Evolutionary conservation across 2,797 vertebrate species (phyloP).

Genomic region (Betta splendens): DNA sequence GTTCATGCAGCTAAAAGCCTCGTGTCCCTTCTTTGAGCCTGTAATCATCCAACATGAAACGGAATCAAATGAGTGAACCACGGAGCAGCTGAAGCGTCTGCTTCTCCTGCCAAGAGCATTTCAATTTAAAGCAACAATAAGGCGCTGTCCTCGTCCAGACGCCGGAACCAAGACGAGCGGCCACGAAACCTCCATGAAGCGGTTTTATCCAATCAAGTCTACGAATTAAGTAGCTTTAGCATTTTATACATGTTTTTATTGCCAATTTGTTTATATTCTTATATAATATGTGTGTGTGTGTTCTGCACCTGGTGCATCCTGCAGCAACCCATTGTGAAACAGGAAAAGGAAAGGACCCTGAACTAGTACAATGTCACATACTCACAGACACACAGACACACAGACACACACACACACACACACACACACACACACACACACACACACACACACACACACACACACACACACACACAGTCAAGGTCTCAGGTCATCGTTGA

Average conservation of each 20-base stretch:
- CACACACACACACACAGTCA: conserved; percentile 31
- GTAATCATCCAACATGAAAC: conserved; percentile 45
- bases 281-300: conserved; percentile 11
- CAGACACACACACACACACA: neutral
- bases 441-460: conserved; percentile 13
- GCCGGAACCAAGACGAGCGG: neutral
- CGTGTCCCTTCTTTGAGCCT: conserved; percentile 32
- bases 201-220: no score
- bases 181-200: neutral
- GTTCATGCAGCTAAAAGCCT: conserved; percentile 36
- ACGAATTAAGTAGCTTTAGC: no score
- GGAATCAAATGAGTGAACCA: conserved; percentile 3
- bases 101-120: conserved; percentile 18
- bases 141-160: conserved; percentile 7
- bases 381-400: no score
- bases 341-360: conserved; percentile 56
- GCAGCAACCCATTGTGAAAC: conserved; percentile 17
- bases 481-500: conserved; percentile 35
- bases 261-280: no score
- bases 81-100: conserved; percentile 15
- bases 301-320: conserved; percentile 49
- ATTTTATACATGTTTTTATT: no score
- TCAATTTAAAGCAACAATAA: conserved; percentile 22
- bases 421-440: conserved; percentile 5
- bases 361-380: no score